Conservation (phyloP, 2,888 invertebrate species). For the Syrista parreyssii region DNA sequence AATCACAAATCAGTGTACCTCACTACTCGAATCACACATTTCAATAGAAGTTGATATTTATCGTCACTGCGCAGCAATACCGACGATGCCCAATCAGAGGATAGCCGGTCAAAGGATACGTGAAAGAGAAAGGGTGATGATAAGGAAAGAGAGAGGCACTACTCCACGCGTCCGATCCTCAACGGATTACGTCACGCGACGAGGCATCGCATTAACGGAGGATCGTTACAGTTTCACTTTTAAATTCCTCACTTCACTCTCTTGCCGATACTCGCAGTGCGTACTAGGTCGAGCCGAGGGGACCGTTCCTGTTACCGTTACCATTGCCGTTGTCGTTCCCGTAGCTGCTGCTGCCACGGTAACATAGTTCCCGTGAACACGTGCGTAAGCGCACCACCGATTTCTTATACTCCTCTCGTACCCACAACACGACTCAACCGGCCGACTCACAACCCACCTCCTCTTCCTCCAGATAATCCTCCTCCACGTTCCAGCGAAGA, state of each 20-base stretch:
- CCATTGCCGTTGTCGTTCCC: slow-evolving; percentile 3
- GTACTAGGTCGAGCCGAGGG: slow-evolving; percentile 50
- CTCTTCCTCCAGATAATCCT: neutral
- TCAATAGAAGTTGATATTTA: neutral
- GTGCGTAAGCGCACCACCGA: slow-evolving; percentile 1
- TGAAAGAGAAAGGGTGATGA: neutral
- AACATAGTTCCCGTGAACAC: slow-evolving; percentile 33
- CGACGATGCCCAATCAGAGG: neutral
- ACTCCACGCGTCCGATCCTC: neutral
- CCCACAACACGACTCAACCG: neutral
- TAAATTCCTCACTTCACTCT: slow-evolving; percentile 44
- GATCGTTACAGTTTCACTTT: slow-evolving; percentile 59
- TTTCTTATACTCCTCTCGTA: neutral
- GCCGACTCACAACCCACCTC: neutral
- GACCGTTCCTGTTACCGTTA: slow-evolving; percentile 42
- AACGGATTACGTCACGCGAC: neutral
- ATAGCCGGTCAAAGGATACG: neutral
- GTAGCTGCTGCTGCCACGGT: slow-evolving; percentile 28
- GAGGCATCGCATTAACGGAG: slow-evolving; percentile 16
- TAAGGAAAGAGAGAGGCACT: neutral
- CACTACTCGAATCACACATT: neutral
- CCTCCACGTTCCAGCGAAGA: neutral
- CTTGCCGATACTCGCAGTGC: slow-evolving; percentile 33
- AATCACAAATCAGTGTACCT: neutral
- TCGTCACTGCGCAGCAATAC: neutral